phyloP scores from a whole-genome alignment of 37 sponge, comb jelly and placozoan species.

The Hormiphora californensis region DNA sequence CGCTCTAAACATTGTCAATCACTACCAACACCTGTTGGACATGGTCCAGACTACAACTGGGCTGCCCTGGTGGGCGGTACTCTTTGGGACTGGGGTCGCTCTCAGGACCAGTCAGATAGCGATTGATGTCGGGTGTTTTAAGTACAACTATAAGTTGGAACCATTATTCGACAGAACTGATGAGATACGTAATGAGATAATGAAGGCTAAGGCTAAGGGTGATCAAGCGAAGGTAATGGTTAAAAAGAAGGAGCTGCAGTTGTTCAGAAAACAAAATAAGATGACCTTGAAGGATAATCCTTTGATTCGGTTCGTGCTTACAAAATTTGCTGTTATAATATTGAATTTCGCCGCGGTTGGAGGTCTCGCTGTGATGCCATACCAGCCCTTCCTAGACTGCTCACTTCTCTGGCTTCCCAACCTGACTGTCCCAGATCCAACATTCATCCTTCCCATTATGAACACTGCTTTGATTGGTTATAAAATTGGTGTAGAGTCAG shows the following conservation, averaged over 20 bases:
- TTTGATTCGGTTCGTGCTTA: background rate
- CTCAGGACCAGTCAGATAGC: background rate
- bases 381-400: background rate
- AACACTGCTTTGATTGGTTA: background rate
- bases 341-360: background rate
- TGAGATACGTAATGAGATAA: background rate
- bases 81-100: background rate
- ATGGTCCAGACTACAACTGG: conserved; percentile 6
- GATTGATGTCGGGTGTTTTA: background rate
- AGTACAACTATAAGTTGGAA: background rate
- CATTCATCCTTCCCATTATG: background rate
- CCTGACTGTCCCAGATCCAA: background rate
- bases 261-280: background rate
- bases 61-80: conserved; percentile 33
- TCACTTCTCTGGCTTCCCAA: conserved; percentile 17
- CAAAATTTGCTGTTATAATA: background rate
- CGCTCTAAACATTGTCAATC: background rate
- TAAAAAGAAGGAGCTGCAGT: background rate
- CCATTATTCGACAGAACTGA: background rate
- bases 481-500: conserved; percentile 15
- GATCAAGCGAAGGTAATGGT: background rate
- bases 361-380: background rate
- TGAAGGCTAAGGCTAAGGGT: background rate
- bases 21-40: background rate
- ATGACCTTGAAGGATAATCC: conserved; percentile 11